Conservation (phyloP, 2,113 vertebrate species). For the Gasterosteus aculeatus region DNA sequence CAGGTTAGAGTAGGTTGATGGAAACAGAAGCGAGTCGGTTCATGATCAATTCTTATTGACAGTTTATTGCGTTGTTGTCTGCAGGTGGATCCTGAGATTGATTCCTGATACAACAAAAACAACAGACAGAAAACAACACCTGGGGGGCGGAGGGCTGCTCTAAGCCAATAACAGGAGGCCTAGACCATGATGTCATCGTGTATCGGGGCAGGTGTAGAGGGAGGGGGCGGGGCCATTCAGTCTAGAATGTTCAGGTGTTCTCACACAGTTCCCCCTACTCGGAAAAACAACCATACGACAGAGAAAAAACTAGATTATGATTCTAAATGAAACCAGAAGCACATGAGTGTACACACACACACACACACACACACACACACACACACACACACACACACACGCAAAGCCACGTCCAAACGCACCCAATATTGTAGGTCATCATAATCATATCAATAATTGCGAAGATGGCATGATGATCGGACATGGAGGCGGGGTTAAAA, state of each 20-base stretch:
- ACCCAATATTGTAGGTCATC: conserved; percentile 36
- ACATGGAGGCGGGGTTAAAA: conserved; percentile 55
- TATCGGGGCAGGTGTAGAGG: conserved; percentile 13
- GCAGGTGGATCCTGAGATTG: conserved; percentile 63
- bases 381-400: conserved; percentile 16
- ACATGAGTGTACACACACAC: conserved; percentile 1
- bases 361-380: conserved; percentile 2
- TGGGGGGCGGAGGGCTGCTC: not conserved
- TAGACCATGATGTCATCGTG: conserved; percentile 32
- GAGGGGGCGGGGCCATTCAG: conserved; percentile 23
- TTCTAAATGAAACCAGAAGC: conserved; percentile 40
- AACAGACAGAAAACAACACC: conserved; percentile 10
- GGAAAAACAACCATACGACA: conserved; percentile 12
- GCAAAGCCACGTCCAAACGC: conserved; percentile 62
- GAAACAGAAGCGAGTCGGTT: not conserved
- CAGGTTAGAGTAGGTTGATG: not conserved
- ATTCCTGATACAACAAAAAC: conserved; percentile 59
- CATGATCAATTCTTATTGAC: conserved; percentile 18
- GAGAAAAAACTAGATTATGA: conserved; percentile 40
- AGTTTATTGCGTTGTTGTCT: conserved; percentile 70
- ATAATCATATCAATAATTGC: conserved; percentile 33
- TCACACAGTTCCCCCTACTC: not conserved
- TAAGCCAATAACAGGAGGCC: conserved; percentile 47
- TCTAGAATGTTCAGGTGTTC: conserved; percentile 23
- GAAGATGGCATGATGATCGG: conserved; percentile 16